Conservation (phyloP, 2,113 vertebrate species). For the Semicossyphus pulcher region DNA sequence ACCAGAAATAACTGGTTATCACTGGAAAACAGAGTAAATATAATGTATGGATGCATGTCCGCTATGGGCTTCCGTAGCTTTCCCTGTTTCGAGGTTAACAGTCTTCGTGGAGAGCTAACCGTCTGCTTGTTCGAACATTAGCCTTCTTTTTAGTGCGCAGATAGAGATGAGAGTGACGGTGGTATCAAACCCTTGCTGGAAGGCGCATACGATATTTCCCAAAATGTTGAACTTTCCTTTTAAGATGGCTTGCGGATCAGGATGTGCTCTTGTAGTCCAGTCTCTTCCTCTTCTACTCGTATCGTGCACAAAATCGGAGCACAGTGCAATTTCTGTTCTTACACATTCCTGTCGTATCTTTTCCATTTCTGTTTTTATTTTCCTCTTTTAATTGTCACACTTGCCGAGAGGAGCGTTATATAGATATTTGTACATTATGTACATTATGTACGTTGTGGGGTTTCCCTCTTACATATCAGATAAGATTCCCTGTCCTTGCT, state of each 20-base stretch:
- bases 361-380: conserved; percentile 4
- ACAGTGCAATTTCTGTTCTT: conserved; percentile 57
- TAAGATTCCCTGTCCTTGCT: conserved; percentile 11
- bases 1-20: too few species aligned
- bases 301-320: conserved; percentile 58
- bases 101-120: neutral
- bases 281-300: conserved; percentile 46
- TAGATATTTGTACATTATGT: conserved; percentile 31
- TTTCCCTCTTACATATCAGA: conserved; percentile 5
- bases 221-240: neutral
- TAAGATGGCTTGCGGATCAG: conserved; percentile 51
- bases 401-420: conserved; percentile 9
- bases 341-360: conserved; percentile 65
- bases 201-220: neutral
- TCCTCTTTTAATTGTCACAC: conserved; percentile 10
- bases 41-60: too few species aligned
- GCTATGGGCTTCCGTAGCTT: too few species aligned
- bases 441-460: conserved; percentile 19
- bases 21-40: too few species aligned
- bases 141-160: neutral
- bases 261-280: conserved; percentile 2
- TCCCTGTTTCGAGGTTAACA: too few species aligned
- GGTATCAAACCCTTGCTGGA: neutral
- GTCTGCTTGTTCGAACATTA: neutral
- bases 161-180: neutral